Evolutionary conservation across 2,888 invertebrate species (phyloP).

Genomic region (Aporophyla nigra): DNA sequence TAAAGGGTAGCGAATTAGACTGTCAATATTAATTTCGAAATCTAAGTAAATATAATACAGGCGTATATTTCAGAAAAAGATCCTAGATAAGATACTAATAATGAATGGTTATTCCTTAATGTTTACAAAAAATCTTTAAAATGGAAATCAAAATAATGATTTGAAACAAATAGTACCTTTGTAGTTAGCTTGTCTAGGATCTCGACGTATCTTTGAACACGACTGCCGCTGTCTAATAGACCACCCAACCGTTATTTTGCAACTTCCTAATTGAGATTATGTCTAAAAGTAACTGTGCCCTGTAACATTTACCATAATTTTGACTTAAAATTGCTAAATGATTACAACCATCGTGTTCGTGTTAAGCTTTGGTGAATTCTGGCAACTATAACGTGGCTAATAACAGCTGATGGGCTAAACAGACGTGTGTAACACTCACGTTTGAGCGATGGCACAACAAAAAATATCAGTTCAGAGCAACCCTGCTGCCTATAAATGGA

Average conservation of each 20-base stretch:
- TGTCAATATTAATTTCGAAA: neutral
- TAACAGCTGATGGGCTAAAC: conserved; percentile 77
- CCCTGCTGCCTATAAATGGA: conserved; percentile 87
- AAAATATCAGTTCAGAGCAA: conserved; percentile 84
- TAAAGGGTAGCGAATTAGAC: neutral
- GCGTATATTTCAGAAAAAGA: neutral
- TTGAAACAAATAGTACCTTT: neutral
- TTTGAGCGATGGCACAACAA: conserved; percentile 85
- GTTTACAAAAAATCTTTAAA: neutral
- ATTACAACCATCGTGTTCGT: conserved; percentile 78
- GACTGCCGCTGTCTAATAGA: conserved; percentile 65
- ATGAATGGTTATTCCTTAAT: neutral
- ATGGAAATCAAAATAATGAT: conserved; percentile 9
- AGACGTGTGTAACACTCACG: conserved; percentile 85
- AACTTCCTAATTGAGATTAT: conserved; percentile 77
- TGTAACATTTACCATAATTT: conserved; percentile 83
- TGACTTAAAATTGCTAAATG: conserved; percentile 80
- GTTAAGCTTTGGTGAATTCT: conserved; percentile 75
- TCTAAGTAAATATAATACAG: neutral
- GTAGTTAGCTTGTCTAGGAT: neutral
- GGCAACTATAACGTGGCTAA: conserved; percentile 77
- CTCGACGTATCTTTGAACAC: neutral
- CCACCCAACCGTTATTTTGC: conserved; percentile 74
- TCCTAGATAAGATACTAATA: neutral
- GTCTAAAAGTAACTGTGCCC: conserved; percentile 69